Percentiles rank a stretch among this genome's conserved stretches.
Evolutionary conservation across 2,888 invertebrate species (phyloP).

Genomic region (Cinara cedri): DNA sequence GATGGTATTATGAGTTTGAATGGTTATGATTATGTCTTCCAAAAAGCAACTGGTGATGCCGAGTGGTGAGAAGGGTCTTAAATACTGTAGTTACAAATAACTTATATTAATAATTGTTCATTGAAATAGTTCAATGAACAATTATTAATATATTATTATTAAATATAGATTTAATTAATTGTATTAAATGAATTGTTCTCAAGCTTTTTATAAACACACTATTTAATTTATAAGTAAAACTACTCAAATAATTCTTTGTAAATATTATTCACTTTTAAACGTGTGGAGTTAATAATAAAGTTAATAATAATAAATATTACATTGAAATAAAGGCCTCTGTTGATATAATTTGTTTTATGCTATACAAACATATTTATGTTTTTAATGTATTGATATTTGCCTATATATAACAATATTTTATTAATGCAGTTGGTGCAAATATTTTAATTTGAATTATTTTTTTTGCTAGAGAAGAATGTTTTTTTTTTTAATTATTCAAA

Average conservation of each 20-base stretch:
- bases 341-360: too few species aligned
- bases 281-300: constrained; percentile 10
- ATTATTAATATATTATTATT: too few species aligned
- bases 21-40: constrained; percentile 98
- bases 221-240: constrained; percentile 13
- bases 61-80: constrained; percentile 77
- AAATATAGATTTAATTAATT: constrained; percentile 4
- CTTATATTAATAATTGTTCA: too few species aligned
- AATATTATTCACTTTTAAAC: not conserved
- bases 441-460: too few species aligned
- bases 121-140: too few species aligned
- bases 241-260: constrained; percentile 14
- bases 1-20: constrained; percentile 99
- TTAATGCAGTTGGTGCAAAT: too few species aligned
- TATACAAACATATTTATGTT: too few species aligned
- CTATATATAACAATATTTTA: too few species aligned
- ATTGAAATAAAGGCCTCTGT: constrained; percentile 9
- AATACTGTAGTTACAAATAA: constrained; percentile 14
- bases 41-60: constrained; percentile 98
- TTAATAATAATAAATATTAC: not conserved
- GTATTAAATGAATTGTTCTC: constrained; percentile 32
- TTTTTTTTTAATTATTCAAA: too few species aligned
- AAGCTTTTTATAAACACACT: constrained; percentile 23
- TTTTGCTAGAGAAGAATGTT: too few species aligned
- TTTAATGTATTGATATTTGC: too few species aligned